Percentiles rank a stretch among this genome's conserved stretches.
These are phyloP conservation scores for Phymastichus coffea DNA, from an alignment of 1,140 invertebrate genomes.

Conservation along the genomic window DNA sequence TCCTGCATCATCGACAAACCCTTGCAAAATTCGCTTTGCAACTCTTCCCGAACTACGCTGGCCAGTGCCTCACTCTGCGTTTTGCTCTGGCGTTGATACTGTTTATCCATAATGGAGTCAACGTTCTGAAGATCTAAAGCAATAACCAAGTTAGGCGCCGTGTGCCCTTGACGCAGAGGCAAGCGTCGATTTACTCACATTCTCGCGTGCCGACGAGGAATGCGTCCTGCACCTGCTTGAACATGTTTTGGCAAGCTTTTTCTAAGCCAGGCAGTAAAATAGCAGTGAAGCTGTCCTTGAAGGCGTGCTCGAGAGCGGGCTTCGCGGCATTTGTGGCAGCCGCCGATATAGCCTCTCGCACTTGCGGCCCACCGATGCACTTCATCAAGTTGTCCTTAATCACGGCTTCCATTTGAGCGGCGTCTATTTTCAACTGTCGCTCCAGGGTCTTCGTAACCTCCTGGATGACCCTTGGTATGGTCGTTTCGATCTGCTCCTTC, in stretches of 20 bases:
- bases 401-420: conserved; percentile 73
- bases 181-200: conserved; percentile 64
- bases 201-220: conserved; percentile 85
- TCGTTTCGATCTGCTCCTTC: conserved; percentile 69
- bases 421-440: conserved; percentile 70
- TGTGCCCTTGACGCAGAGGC: not conserved
- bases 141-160: not conserved
- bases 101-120: conserved; percentile 44
- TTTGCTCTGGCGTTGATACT: conserved; percentile 45
- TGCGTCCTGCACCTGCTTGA: conserved; percentile 82
- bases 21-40: conserved; percentile 46
- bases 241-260: conserved; percentile 80
- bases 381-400: conserved; percentile 79
- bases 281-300: conserved; percentile 72
- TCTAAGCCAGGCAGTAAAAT: conserved; percentile 82
- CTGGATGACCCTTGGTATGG: conserved; percentile 60
- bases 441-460: conserved; percentile 71
- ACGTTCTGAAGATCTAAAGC: conserved; percentile 48
- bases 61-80: conserved; percentile 44
- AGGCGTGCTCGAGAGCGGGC: conserved; percentile 67
- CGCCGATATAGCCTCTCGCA: conserved; percentile 72
- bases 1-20: conserved; percentile 44
- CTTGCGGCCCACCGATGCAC: conserved; percentile 70
- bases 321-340: conserved; percentile 67
- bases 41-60: conserved; percentile 43